A percentile compares a stretch with the other conserved stretches of the same genome.
These are phyloP conservation scores for Ips typographus DNA, from an alignment of 1,140 invertebrate species.

Conservation along the genomic window DNA sequence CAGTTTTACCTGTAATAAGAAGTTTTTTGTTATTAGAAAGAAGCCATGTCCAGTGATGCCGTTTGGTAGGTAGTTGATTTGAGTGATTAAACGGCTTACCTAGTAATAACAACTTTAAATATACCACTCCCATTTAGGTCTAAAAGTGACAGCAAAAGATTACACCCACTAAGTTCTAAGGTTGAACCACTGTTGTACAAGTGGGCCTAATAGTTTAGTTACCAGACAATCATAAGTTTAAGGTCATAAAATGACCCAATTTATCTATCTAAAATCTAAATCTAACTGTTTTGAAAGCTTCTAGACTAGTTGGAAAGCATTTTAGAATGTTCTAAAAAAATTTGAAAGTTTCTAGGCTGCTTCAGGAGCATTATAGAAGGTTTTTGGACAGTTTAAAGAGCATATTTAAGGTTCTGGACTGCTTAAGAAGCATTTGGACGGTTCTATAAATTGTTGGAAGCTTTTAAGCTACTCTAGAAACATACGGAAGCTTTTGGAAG, in stretches of 20 bases:
- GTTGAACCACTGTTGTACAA: too few species aligned
- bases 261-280: neutral
- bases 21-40: slow-evolving; percentile 64
- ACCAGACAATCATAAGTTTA: neutral
- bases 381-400: too few species aligned
- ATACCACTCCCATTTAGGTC: slow-evolving; percentile 3
- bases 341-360: too few species aligned
- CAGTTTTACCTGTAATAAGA: slow-evolving; percentile 62
- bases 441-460: too few species aligned
- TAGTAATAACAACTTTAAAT: slow-evolving; percentile 10
- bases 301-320: too few species aligned
- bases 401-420: too few species aligned
- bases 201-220: neutral
- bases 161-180: too few species aligned
- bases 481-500: neutral
- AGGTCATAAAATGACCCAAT: neutral
- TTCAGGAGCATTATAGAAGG: too few species aligned
- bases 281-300: neutral
- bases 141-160: neutral
- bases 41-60: slow-evolving; percentile 64
- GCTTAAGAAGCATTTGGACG: too few species aligned
- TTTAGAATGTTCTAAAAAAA: too few species aligned
- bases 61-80: slow-evolving; percentile 61
- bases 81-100: slow-evolving; percentile 41
- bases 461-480: too few species aligned